Base-by-base conservation (phyloP, 1,140 invertebrate genomes). In the Drosophila mauritiana region DNA sequence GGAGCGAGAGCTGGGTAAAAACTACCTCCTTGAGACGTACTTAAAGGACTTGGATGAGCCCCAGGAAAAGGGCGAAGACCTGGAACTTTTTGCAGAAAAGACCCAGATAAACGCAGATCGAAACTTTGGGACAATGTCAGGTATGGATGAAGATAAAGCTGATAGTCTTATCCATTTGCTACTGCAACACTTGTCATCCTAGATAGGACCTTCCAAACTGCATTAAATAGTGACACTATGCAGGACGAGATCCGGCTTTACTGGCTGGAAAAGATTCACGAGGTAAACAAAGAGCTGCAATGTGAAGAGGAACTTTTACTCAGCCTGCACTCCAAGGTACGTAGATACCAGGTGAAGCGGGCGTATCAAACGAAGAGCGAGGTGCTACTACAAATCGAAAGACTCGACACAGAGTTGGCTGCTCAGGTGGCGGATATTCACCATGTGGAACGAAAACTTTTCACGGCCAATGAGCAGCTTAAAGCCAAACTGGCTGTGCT, bases 1-100 rank as follows among this genome's bases (percentile, higher is more conserved):
- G 45, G 95, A 96, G 91, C 94, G 95, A 67, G 95, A 96, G 80
- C 94, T 96, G 73, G 96, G 96, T 11, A 95, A 95, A 40, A 96
- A 97, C 92, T 97, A 97, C 91, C 93, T 97, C 15, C 93, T 97
- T 2, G 95, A 97, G 88, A 95, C 96, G 0, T 97, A 97, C 83
- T 92, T 97, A 2, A 94, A 94, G 46, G 93, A 94, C 11, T 90
- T 94, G 46, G 93, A 94, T 15, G 93, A 93, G 48, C 92, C 91
- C 5, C 91, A 70, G n/a, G 92, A 93, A 45, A 92, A 80, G 42
- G 31, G 78, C 11, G 67, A 80, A 17, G 52, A n/a, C 42, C 40
- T 22, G 13, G 25, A 31, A 31, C 36, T 37, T 13, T 53, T 51
- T n/a, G 13, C 56, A 12, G 61, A 74, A 92, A 83, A 2, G 93